These are phyloP conservation scores for Coenobita brevimanus DNA, from an alignment of 1,140 invertebrate genomes.

Conservation along the genomic window DNA sequence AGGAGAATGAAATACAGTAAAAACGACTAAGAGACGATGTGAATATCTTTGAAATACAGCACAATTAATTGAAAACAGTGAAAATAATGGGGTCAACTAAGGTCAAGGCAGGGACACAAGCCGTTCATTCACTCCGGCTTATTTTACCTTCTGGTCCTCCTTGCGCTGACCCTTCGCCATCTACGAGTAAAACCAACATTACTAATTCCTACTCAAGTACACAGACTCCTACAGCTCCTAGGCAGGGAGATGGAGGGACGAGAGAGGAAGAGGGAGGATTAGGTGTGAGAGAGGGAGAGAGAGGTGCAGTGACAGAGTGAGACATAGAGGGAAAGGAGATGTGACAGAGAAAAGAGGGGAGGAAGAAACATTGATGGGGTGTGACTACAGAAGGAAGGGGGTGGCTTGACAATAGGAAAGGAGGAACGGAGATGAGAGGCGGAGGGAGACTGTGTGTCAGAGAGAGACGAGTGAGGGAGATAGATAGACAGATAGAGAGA, in stretches of 20 bases:
- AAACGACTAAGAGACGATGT: not conserved
- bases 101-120: not conserved
- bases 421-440: too few relatives aligned
- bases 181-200: constrained; percentile 48
- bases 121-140: not conserved
- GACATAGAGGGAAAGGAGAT: not conserved
- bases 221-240: not conserved
- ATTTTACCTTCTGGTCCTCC: constrained; percentile 51
- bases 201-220: constrained; percentile 6
- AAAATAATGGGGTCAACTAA: not conserved
- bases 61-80: too few relatives aligned
- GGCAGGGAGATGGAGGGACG: not conserved
- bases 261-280: not conserved
- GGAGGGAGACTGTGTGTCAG: too few relatives aligned
- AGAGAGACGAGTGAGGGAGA: too few relatives aligned
- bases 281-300: not conserved
- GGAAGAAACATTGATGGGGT: too few relatives aligned
- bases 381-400: too few relatives aligned
- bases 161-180: constrained; percentile 34
- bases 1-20: not conserved
- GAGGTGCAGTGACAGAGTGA: not conserved
- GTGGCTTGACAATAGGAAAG: too few relatives aligned
- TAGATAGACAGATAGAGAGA: too few relatives aligned
- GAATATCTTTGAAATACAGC: not conserved
- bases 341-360: too few relatives aligned